These are phyloP conservation scores for Synergus itoensis DNA, from an alignment of 2,888 invertebrate genomes.

Conservation along the genomic window DNA sequence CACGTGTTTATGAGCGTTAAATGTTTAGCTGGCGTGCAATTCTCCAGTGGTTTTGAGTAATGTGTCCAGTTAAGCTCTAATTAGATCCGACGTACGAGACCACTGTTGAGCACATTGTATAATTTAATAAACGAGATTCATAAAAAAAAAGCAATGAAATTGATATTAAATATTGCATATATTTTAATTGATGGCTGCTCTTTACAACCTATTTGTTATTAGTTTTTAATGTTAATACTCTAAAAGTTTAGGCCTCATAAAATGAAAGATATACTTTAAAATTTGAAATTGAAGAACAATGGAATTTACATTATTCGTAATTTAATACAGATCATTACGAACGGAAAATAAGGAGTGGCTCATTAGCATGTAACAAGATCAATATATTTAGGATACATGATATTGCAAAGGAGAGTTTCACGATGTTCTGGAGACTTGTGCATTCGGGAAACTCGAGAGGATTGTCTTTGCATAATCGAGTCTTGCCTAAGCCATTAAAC, in stretches of 20 bases:
- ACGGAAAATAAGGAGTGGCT: neutral
- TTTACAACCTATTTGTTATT: neutral
- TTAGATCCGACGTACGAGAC: conserved; percentile 12
- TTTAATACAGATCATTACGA: neutral
- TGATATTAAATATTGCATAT: neutral
- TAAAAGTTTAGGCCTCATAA: too few relatives aligned
- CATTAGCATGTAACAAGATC: conserved; percentile 24
- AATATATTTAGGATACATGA: conserved; percentile 30
- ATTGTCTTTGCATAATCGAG: conserved; percentile 65
- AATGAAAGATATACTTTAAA: too few relatives aligned
- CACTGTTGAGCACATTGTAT: neutral
- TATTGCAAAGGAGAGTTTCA: conserved; percentile 8
- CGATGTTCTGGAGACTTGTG: conserved; percentile 25
- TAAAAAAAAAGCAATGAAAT: neutral
- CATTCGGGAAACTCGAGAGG: conserved; percentile 58
- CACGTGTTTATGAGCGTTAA: conserved; percentile 40
- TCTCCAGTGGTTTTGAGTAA: conserved; percentile 36
- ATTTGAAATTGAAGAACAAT: too few relatives aligned
- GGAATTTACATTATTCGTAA: neutral
- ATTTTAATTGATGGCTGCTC: neutral
- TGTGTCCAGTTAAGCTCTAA: conserved; percentile 24
- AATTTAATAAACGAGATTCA: neutral
- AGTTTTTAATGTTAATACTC: too few relatives aligned
- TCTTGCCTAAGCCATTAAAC: conserved; percentile 64
- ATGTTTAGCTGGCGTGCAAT: conserved; percentile 35